Evolutionary conservation across 92 coral and sea anemone species (phyloP).

Genomic region (Pocillopora grandis): DNA sequence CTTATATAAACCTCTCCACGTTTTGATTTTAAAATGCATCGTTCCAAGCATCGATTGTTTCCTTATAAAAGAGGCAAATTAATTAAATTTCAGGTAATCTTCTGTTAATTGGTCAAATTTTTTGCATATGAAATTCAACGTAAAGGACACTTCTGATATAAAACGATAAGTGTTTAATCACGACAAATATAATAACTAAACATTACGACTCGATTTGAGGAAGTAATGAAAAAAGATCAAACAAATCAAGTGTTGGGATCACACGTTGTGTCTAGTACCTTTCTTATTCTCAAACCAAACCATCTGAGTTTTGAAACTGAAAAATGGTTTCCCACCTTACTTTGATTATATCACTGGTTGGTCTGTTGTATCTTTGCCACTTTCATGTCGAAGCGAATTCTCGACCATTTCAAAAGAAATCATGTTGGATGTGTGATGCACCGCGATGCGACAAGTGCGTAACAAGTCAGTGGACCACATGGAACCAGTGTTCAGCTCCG

Average conservation of each 20-base stretch:
- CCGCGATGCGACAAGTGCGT: constrained; percentile 23
- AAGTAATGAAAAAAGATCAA: constrained; percentile 2
- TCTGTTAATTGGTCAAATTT: neutral
- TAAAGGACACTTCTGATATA: neutral
- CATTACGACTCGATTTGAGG: neutral
- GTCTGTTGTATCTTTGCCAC: neutral
- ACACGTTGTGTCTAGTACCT: neutral
- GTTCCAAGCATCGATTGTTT: neutral
- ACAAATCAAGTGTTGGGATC: neutral
- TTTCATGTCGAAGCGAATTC: neutral
- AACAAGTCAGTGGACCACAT: constrained; percentile 23
- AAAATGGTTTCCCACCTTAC: neutral
- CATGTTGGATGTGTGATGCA: constrained; percentile 24
- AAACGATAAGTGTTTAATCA: constrained; percentile 13
- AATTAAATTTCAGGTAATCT: neutral
- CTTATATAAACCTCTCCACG: neutral
- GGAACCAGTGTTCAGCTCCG: constrained; percentile 30
- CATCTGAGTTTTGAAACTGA: neutral
- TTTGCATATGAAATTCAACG: neutral
- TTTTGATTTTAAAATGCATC: neutral
- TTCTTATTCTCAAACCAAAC: neutral
- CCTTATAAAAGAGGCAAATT: neutral
- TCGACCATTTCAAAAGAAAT: constrained; percentile 8
- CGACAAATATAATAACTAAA: constrained; percentile 7
- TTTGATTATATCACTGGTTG: neutral